Evolutionary conservation across 1,140 invertebrate genomes (phyloP).

Genomic region (Parapsyche elsis): DNA sequence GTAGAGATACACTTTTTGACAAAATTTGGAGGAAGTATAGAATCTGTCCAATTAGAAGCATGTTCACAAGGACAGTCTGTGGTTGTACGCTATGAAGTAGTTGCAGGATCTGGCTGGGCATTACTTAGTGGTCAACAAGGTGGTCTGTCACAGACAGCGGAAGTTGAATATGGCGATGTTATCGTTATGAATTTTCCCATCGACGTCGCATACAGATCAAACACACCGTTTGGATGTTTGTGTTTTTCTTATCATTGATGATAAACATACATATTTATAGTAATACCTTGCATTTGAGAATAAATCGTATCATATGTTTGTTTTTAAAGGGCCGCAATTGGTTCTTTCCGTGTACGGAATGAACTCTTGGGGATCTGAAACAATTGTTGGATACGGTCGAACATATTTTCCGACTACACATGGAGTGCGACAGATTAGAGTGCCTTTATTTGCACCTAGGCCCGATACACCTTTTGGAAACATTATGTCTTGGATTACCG

Average conservation of each 20-base stretch:
- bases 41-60: conserved; percentile 42
- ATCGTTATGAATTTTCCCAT: conserved; percentile 63
- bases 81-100: conserved; percentile 61
- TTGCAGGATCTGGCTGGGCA: conserved; percentile 61
- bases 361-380: conserved; percentile 58
- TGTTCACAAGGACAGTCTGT: conserved; percentile 54
- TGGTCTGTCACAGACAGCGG: conserved; percentile 60
- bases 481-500: conserved; percentile 50
- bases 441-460: conserved; percentile 48
- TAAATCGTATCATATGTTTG: neutral
- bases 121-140: conserved; percentile 58
- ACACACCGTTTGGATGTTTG: conserved; percentile 62
- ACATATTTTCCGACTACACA: conserved; percentile 59
- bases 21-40: conserved; percentile 42
- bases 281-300: neutral
- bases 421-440: conserved; percentile 26
- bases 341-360: conserved; percentile 61
- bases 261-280: neutral
- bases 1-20: conserved; percentile 41
- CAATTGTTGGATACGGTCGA: conserved; percentile 60
- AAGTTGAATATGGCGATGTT: conserved; percentile 58
- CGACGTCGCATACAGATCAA: conserved; percentile 61
- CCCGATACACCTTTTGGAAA: conserved; percentile 44
- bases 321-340: conserved; percentile 61
- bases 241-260: conserved; percentile 25